phyloP scores from a whole-genome alignment of 2,113 vertebrate genomes.

The Stercorarius parasiticus region DNA sequence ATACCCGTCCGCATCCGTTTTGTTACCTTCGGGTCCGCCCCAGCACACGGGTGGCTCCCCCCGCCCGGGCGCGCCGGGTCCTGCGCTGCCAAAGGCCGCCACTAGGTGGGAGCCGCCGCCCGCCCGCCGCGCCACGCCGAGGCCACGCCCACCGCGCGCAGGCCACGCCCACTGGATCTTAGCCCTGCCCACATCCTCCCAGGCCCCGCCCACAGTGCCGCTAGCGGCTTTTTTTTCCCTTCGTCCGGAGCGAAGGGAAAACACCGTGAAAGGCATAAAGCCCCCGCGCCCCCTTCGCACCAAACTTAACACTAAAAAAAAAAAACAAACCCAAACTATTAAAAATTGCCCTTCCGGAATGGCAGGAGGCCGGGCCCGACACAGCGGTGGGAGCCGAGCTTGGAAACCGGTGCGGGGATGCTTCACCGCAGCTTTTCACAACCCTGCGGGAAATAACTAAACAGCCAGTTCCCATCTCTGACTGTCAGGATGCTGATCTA shows the following conservation, averaged over 20 bases:
- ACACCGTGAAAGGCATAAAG: background rate
- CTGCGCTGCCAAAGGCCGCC: background rate
- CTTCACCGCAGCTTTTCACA: background rate
- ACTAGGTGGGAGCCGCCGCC: background rate
- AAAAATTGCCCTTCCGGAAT: background rate
- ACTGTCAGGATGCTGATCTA: background rate
- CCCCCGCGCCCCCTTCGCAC: background rate
- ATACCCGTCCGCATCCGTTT: rapidly evolving
- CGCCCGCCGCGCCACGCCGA: background rate
- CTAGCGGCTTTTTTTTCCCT: too few relatives aligned
- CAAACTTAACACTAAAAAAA: too few relatives aligned
- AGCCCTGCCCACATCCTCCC: background rate
- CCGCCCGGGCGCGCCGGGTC: background rate
- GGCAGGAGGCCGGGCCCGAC: background rate
- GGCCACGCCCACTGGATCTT: background rate
- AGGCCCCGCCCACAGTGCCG: background rate
- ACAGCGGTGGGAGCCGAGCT: background rate
- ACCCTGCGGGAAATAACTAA: rapidly evolving
- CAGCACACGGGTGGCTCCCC: rapidly evolving
- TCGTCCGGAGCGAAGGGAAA: background rate
- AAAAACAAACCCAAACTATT: background rate
- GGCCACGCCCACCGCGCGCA: background rate
- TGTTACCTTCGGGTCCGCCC: rapidly evolving
- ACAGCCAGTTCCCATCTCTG: rapidly evolving
- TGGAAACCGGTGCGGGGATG: background rate